A percentile compares a stretch with the other conserved stretches of the same genome.
phyloP scores from a whole-genome alignment of 2,797 vertebrate species.

The Poecilia wingei region DNA sequence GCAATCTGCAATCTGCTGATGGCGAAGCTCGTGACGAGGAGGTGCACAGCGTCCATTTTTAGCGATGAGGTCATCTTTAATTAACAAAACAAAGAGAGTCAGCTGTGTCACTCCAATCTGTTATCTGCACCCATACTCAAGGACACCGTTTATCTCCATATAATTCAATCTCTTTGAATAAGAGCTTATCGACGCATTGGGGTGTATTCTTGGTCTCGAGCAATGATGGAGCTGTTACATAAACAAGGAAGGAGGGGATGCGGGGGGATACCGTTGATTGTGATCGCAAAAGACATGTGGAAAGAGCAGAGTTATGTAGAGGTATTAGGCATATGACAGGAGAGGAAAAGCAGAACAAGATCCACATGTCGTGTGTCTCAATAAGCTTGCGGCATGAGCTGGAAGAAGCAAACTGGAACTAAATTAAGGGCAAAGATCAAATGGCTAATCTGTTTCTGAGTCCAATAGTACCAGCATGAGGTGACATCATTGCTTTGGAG shows the following conservation, averaged over 20 bases:
- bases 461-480: slow-evolving; percentile 59
- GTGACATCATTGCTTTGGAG: slow-evolving; percentile 75
- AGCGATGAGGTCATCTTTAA: slow-evolving; percentile 90
- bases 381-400: slow-evolving; percentile 39
- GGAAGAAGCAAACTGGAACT: slow-evolving; percentile 52
- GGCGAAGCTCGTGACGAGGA: slow-evolving; percentile 82
- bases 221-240: slow-evolving; percentile 75
- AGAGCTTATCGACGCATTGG: slow-evolving; percentile 76
- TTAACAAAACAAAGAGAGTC: slow-evolving; percentile 87
- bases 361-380: slow-evolving; percentile 50
- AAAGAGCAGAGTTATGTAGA: slow-evolving; percentile 44
- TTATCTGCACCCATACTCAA: slow-evolving; percentile 84
- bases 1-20: slow-evolving; percentile 87
- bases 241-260: slow-evolving; percentile 66
- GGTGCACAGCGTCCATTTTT: slow-evolving; percentile 86
- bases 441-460: slow-evolving; percentile 62
- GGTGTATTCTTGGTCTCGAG: slow-evolving; percentile 71
- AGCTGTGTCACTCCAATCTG: slow-evolving; percentile 85
- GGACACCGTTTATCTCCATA: slow-evolving; percentile 83
- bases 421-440: slow-evolving; percentile 73
- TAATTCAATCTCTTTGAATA: slow-evolving; percentile 83
- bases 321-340: slow-evolving; percentile 43
- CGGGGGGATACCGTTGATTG: slow-evolving; percentile 62
- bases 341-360: slow-evolving; percentile 39
- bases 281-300: slow-evolving; percentile 41